These are phyloP conservation scores for Chelidonichthys spinosus DNA, from an alignment of 2,797 vertebrate species.

Conservation along the genomic window DNA sequence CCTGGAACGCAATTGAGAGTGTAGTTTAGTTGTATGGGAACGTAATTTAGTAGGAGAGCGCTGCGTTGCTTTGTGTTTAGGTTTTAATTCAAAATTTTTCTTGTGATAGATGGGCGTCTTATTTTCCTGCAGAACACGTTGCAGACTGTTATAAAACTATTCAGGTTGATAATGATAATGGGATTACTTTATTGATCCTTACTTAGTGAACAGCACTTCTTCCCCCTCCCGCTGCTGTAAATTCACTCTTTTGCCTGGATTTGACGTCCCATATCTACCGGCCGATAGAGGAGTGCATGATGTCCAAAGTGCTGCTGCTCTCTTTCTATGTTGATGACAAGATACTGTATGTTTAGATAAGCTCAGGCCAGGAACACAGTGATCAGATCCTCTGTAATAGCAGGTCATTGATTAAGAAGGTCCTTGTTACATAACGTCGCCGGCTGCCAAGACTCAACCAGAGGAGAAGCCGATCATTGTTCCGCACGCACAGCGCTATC, in stretches of 20 bases:
- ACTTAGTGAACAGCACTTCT: background rate
- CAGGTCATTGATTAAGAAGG: slow-evolving; percentile 53
- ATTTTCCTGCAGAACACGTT: background rate
- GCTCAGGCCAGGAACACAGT: slow-evolving; percentile 10
- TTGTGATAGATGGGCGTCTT: no score
- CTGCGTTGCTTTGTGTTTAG: no score
- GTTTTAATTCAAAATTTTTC: no score
- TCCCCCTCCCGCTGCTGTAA: background rate
- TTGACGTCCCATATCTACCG: slow-evolving; percentile 31
- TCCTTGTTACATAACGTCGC: slow-evolving; percentile 49
- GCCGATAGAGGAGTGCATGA: slow-evolving; percentile 17
- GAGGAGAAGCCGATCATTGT: slow-evolving; percentile 29
- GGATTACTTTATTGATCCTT: slow-evolving; percentile 30
- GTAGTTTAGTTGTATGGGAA: no score
- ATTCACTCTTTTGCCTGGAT: slow-evolving; percentile 16
- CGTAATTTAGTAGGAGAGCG: no score
- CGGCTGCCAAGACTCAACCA: slow-evolving; percentile 47
- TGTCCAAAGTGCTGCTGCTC: slow-evolving; percentile 64
- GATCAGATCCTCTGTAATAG: slow-evolving; percentile 53
- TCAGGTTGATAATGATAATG: slow-evolving; percentile 38
- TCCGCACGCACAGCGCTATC: slow-evolving; percentile 44
- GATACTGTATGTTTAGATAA: slow-evolving; percentile 60
- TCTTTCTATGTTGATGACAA: slow-evolving; percentile 40
- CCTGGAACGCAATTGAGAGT: no score
- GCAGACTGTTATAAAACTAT: background rate